Percentiles rank a stretch among this genome's conserved stretches.
Evolutionary conservation across 2,113 vertebrate genomes (phyloP).

Genomic region (Helogale parvula): DNA sequence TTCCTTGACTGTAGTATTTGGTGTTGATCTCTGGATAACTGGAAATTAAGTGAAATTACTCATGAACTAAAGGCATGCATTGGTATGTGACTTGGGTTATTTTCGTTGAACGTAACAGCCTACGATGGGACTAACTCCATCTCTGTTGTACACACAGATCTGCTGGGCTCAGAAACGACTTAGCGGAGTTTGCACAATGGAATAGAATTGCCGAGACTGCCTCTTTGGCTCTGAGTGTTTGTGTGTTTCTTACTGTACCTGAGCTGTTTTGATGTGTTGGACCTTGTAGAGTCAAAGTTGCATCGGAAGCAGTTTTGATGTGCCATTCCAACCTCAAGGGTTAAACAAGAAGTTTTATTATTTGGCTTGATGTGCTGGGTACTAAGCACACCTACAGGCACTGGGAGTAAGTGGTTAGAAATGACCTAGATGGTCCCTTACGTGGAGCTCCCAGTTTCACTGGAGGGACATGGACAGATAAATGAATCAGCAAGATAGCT

Average conservation of each 20-base stretch:
- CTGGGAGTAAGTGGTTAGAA: background rate
- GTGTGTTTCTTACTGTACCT: background rate
- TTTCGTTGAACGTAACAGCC: background rate
- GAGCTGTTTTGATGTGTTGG: background rate
- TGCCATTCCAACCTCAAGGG: background rate
- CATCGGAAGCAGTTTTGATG: background rate
- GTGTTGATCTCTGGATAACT: background rate
- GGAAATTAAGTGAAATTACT: slow-evolving; percentile 8
- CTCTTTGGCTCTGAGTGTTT: background rate
- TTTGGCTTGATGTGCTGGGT: background rate
- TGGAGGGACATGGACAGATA: background rate
- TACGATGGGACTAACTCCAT: background rate
- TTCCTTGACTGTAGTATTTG: background rate
- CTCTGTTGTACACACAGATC: background rate
- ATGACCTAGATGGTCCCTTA: background rate
- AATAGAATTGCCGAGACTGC: background rate
- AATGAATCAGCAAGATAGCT: background rate
- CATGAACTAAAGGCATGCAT: background rate
- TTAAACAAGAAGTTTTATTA: background rate
- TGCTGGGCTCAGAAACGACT: background rate
- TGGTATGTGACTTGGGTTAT: background rate
- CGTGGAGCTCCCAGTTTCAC: background rate
- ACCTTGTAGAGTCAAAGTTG: background rate
- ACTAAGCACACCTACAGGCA: background rate
- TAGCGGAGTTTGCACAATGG: background rate